Evolutionary conservation across 92 coral and sea anemone genomes (phyloP), one percentile per base, ranked within the genome.

Genomic region (Phenganax subtilis): DNA sequence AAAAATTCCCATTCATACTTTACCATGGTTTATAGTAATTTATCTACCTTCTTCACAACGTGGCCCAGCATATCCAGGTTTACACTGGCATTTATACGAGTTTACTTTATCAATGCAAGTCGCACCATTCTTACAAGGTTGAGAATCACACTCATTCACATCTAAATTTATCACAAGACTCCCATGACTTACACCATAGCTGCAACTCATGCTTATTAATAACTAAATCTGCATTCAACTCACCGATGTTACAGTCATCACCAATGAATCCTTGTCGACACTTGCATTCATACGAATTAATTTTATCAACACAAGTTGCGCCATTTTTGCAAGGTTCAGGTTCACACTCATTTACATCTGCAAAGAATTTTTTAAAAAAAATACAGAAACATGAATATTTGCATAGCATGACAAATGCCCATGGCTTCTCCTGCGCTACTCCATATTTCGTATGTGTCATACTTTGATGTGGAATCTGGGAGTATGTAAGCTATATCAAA

Each of bases 81-180:
- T 31, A 27, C 81, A 76, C 15, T 11, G 10, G 70, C 81, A 76
- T 28, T 12, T 14, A 30, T 76, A 76, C 28, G 81, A 29, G 55
- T 76, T 76, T 6, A 59, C 47, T 44, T 60, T 7, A n/a, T 76
- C 81, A 16, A 29, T 52, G 44, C 81, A 76, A 3, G 55, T 76
- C 28, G 69, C 81, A 20, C 81, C 81, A 76, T 76, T 76, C 44
- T 76, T 29, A 54, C 81, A 76, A 3, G 81, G 81, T 1, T 37
- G 54, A 57, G 81, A 59, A 57, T 12, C 10, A 27, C 81, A 76
- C 12, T 76, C 81, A 12, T 76, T 56, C 9, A 76, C 67, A 44
- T 76, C 81, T 76, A 27, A 54, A 56, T 55, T 30, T 6, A 37
- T 12, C 14, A 64, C 16, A 64, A 64, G 27, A 64, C 70, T 64